A percentile compares a stretch with the other conserved stretches of the same genome.
phyloP scores from a whole-genome alignment of 35 echinoderm and acorn worm species.

The Strongylocentrotus purpuratus region DNA sequence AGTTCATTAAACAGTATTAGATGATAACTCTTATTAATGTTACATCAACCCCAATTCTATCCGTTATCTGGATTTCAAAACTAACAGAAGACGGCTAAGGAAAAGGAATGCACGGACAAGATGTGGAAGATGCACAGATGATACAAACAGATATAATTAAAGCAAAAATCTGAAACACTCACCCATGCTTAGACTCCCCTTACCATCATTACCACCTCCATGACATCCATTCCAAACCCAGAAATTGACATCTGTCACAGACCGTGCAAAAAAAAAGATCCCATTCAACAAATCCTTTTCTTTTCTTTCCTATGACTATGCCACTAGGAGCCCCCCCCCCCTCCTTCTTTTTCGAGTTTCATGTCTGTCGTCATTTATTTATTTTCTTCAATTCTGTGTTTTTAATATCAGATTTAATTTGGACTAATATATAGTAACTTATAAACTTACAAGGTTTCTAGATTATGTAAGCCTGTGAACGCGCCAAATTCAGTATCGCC shows the following conservation, averaged over 20 bases:
- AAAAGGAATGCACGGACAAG: neutral
- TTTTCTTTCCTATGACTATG: too few species aligned
- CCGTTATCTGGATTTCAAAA: neutral
- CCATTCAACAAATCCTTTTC: too few species aligned
- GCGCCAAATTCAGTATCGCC: neutral
- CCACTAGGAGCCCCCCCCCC: neutral
- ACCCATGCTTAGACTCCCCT: too few species aligned
- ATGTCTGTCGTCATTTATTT: neutral
- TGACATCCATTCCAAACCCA: too few species aligned
- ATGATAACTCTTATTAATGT: neutral
- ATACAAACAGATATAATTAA: too few species aligned
- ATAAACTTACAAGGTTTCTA: conserved; percentile 49
- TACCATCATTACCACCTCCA: too few species aligned
- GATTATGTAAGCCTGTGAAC: conserved; percentile 48
- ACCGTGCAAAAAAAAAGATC: too few species aligned
- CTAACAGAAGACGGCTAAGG: neutral
- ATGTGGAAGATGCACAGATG: neutral
- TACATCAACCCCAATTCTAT: neutral
- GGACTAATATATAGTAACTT: neutral
- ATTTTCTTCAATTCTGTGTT: neutral
- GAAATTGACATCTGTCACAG: too few species aligned
- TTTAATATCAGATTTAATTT: neutral
- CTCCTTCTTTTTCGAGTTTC: neutral
- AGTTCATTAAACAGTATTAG: neutral
- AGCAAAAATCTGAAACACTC: too few species aligned